Conservation (phyloP, 2,113 vertebrate species). For the Corydoras maculifer region DNA sequence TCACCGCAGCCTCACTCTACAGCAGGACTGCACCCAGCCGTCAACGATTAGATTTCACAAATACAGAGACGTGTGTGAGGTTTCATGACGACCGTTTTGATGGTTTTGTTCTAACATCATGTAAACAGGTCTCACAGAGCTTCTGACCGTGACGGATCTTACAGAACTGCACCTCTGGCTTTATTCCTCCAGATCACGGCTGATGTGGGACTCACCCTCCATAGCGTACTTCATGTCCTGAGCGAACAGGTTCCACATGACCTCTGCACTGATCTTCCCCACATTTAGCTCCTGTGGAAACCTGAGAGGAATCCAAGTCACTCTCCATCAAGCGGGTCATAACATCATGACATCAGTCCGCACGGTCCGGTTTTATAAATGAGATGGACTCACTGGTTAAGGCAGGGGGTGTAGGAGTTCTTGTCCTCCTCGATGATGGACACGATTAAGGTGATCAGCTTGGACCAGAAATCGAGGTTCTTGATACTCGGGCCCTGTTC, state of each 20-base stretch:
- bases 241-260: constrained; percentile 99
- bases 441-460: constrained; percentile 96
- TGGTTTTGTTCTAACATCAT: too few species aligned
- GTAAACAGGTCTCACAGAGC: too few species aligned
- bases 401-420: constrained; percentile 95
- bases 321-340: background rate
- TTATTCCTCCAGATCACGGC: too few species aligned
- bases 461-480: constrained; percentile 98
- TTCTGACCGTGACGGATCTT: too few species aligned
- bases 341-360: background rate
- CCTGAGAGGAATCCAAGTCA: constrained; percentile 52
- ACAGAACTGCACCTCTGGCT: too few species aligned
- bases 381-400: constrained; percentile 84
- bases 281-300: constrained; percentile 94
- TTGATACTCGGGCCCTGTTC: constrained; percentile 98
- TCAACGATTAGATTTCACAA: too few species aligned
- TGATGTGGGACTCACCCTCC: constrained; percentile 77
- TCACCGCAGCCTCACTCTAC: constrained; percentile 1
- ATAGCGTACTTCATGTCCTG: constrained; percentile 99
- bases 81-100: too few species aligned
- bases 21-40: too few species aligned
- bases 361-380: background rate
- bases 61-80: too few species aligned
- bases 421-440: constrained; percentile 98
- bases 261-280: constrained; percentile 96